phyloP scores from a whole-genome alignment of 2,113 vertebrate species.

The Xenopus borealis region DNA sequence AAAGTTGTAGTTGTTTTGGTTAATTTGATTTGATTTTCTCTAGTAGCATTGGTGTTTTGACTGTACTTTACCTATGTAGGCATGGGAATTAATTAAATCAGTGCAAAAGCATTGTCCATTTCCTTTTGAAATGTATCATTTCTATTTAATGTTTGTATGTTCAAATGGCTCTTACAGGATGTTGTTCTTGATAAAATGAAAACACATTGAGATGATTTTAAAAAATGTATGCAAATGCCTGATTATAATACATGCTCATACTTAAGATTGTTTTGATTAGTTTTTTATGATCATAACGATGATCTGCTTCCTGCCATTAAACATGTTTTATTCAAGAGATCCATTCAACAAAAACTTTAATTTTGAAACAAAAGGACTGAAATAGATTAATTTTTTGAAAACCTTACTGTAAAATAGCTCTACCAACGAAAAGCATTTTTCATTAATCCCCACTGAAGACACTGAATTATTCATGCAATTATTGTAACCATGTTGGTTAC shows the following conservation, averaged over 20 bases:
- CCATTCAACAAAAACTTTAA: constrained; percentile 4
- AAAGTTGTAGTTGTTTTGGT: too few relatives aligned
- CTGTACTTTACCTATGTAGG: too few relatives aligned
- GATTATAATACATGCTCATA: not conserved
- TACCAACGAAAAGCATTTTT: constrained; percentile 16
- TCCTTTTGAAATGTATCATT: too few relatives aligned
- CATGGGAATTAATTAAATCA: too few relatives aligned
- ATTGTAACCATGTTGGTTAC: constrained; percentile 35
- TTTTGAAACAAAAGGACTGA: constrained; percentile 8
- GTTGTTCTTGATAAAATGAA: too few relatives aligned
- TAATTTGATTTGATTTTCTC: too few relatives aligned
- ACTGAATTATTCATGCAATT: constrained; percentile 37
- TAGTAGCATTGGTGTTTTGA: too few relatives aligned
- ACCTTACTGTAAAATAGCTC: not conserved
- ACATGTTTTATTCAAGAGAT: constrained; percentile 1
- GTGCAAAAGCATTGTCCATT: too few relatives aligned
- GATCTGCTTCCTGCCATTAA: not conserved
- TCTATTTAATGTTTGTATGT: too few relatives aligned
- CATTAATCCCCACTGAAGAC: constrained; percentile 22
- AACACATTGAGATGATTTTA: too few relatives aligned
- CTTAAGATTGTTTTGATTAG: not conserved
- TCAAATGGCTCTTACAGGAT: too few relatives aligned
- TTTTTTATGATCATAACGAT: not conserved
- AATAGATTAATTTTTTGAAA: constrained; percentile 19
- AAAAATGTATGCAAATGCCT: too few relatives aligned